Base-by-base conservation (phyloP, 2,888 invertebrate genomes). In the Eilema depressum region DNA sequence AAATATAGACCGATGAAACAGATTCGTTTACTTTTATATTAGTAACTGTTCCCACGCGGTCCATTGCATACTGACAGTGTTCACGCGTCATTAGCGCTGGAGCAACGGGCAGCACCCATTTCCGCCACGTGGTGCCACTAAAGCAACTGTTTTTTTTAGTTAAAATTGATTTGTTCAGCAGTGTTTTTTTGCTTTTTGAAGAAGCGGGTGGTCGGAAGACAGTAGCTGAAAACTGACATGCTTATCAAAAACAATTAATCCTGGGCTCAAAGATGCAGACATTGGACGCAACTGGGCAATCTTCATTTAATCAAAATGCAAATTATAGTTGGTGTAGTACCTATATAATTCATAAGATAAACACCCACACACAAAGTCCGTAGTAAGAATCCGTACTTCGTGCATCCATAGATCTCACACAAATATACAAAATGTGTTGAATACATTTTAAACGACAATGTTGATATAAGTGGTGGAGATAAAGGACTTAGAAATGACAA, bases 91-190 rank as follows among this genome's bases (percentile, higher is more conserved):
- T 93, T 92, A 88, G 79, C 81, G 80, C 76, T 85, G 85, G 86
- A 86, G 85, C 88, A 83, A 83, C 85, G 85, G 85, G 85, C 89
- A 86, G 89, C 90, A 88, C 91, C 91, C 91, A 93, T 91, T 94
- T 94, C 94, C 94, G 94, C 86, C 87, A 88, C 85, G 83, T 86
- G 87, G 83, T 86, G 80, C 85, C 87, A 88, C 88, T 81, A 85
- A 82, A 84, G 76, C 78, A 30, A 86, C 63, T 60, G 33, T 66
- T 63, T 63, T 69, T 66, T n/a, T 53, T 5, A 8, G 25, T 63
- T 70, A 66, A 20, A 62, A 41, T 63, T 20, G 63, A 20, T 41
- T 66, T 63, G 53, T 30, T 23, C 53, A 25, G 23, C n/a, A 20
- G 26, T 23, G n/a, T 3, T 14, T 62, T 67, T 61, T 67, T 26